Evolutionary conservation across 2,797 vertebrate genomes (phyloP).

Genomic region (Paratrypauchen microcephalus): DNA sequence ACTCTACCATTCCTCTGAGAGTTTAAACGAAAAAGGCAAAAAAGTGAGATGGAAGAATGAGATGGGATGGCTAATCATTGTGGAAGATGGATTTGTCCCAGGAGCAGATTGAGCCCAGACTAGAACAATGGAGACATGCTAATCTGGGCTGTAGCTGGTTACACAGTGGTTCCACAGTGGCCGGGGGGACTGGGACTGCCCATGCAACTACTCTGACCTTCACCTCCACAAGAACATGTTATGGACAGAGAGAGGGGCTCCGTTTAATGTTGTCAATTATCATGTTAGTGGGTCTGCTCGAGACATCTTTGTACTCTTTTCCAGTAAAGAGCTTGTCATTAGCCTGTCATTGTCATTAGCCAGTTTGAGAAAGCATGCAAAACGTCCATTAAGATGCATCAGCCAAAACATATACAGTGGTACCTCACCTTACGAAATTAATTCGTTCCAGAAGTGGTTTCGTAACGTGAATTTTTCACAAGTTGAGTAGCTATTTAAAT

Average conservation of each 20-base stretch:
- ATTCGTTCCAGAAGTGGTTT: no score
- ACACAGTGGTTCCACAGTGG: constrained; percentile 30
- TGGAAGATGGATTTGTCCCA: constrained; percentile 56
- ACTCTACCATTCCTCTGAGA: constrained; percentile 55
- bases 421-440: no score
- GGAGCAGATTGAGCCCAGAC: constrained; percentile 59
- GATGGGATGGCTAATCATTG: constrained; percentile 43
- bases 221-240: constrained; percentile 25
- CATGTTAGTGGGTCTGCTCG: background rate
- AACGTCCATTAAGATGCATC: no score
- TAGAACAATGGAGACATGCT: constrained; percentile 65
- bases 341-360: no score
- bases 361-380: no score
- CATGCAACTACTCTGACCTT: constrained; percentile 52
- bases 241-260: constrained; percentile 24
- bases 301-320: background rate
- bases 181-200: constrained; percentile 33
- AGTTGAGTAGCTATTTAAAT: no score
- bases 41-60: constrained; percentile 7
- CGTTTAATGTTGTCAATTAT: constrained; percentile 23
- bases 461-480: no score
- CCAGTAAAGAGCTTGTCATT: background rate
- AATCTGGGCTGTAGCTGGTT: constrained; percentile 64
- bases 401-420: no score
- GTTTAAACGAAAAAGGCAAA: constrained; percentile 12